Evolutionary conservation across 2,797 vertebrate genomes (phyloP).

Genomic region (Gymnopithys bicolor): DNA sequence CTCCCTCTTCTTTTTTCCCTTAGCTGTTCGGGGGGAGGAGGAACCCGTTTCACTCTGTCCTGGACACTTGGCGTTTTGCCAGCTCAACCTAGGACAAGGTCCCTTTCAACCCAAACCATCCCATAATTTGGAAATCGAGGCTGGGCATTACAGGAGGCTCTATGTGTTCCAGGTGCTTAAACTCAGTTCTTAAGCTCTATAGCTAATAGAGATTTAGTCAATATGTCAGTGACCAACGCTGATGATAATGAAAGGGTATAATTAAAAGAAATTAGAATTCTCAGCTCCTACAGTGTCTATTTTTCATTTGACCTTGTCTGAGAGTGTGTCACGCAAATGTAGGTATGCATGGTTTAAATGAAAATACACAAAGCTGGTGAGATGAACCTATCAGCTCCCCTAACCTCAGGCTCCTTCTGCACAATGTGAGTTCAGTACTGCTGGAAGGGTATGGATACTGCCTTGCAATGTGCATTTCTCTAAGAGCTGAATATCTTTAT

Average conservation of each 20-base stretch:
- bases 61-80: no score
- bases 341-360: background rate
- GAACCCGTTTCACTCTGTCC: no score
- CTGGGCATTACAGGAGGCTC: background rate
- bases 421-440: background rate
- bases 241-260: background rate
- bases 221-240: background rate
- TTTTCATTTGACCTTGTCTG: background rate
- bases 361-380: background rate
- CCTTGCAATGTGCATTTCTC: background rate
- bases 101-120: background rate
- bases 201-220: background rate
- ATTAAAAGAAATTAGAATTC: background rate
- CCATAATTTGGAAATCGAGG: background rate
- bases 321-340: background rate
- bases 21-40: no score
- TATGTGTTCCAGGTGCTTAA: fast-evolving
- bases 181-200: background rate
- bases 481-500: background rate
- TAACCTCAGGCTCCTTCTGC: background rate
- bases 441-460: background rate
- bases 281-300: background rate
- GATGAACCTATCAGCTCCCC: background rate
- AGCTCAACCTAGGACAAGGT: background rate
- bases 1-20: no score